Base-by-base conservation (phyloP, 2,888 invertebrate genomes). In the Lochmaea crataegi region DNA sequence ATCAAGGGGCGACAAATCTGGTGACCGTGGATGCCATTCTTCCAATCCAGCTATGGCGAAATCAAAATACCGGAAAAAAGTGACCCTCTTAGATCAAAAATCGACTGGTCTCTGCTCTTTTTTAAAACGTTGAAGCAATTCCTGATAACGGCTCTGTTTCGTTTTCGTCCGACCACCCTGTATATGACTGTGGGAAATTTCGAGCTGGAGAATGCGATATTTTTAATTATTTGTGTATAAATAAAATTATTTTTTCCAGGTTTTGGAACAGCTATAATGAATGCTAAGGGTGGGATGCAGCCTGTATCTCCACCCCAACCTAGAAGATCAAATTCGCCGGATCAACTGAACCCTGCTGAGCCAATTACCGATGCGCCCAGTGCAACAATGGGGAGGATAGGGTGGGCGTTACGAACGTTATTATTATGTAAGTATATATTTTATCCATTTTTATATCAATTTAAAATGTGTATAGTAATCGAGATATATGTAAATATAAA, bases 281-380 rank as follows among this genome's bases (percentile, higher is more conserved):
- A 83, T 18, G 82, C 84, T 67, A 83, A 84, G 74, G 79, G 83
- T 18, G 87, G 87, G 77, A 86, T 85, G 72, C 84, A 84, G 67
- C 86, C 88, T 73, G 84, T 88, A 74, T 77, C 75, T 7, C 90
- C 90, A 71, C 90, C 89, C 73, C 90, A 89, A 73, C 89, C 88
- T 57, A 88, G 90, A 79, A 86, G 90, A 76, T 89, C 90, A 42
- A 85, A 89, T 77, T 91, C 90, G 71, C 91, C 91, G 45, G 92
- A 92, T 84, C 90, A 90, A 81, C 90, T 91, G 12, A 91, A 92
- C 87, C 91, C 92, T 74, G 90, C 91, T 58, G 88, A 91, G 83
- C 90, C 92, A 76, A 92, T 92, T 80, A 91, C 91, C 57, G 91
- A 92, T 86, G 90, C 89, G 70, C 92, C 93, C 65, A 91, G 92